Evolutionary conservation across 2,888 invertebrate species (phyloP).

Genomic region (Alviniconcha strummeri): DNA sequence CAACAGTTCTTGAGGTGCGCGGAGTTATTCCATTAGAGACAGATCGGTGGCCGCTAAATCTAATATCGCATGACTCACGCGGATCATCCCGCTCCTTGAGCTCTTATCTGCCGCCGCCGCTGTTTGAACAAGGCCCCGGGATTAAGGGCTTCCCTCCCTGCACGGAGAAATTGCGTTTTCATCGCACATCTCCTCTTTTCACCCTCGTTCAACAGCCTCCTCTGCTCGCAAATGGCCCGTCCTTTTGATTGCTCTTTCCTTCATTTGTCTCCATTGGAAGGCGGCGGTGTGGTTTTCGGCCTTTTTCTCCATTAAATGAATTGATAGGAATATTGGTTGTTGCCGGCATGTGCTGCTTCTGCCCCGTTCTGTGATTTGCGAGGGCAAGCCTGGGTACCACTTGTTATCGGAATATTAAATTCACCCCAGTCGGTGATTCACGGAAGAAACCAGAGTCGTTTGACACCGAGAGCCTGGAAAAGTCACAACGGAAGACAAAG

Average conservation of each 20-base stretch:
- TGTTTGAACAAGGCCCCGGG: conserved; percentile 24
- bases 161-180: not conserved
- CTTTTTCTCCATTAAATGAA: conserved; percentile 2
- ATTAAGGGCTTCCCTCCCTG: conserved; percentile 2
- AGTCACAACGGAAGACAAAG: too few species aligned
- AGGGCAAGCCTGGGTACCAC: too few species aligned
- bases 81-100: conserved; percentile 11
- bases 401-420: too few species aligned
- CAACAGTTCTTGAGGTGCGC: conserved; percentile 9
- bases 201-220: not conserved
- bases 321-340: not conserved
- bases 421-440: too few species aligned
- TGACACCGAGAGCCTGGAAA: too few species aligned
- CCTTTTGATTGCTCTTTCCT: conserved; percentile 4
- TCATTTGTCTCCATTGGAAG: not conserved
- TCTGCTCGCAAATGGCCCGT: not conserved
- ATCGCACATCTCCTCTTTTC: conserved; percentile 7
- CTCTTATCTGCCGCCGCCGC: not conserved
- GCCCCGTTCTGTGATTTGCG: too few species aligned
- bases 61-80: conserved; percentile 33
- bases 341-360: too few species aligned
- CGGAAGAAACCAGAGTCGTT: too few species aligned
- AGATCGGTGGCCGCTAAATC: conserved; percentile 24
- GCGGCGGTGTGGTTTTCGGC: not conserved
- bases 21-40: conserved; percentile 25